A percentile compares a stretch with the other conserved stretches of the same genome.
These are phyloP conservation scores for Abramis brama DNA, from an alignment of 2,113 vertebrate species.

Conservation along the genomic window DNA sequence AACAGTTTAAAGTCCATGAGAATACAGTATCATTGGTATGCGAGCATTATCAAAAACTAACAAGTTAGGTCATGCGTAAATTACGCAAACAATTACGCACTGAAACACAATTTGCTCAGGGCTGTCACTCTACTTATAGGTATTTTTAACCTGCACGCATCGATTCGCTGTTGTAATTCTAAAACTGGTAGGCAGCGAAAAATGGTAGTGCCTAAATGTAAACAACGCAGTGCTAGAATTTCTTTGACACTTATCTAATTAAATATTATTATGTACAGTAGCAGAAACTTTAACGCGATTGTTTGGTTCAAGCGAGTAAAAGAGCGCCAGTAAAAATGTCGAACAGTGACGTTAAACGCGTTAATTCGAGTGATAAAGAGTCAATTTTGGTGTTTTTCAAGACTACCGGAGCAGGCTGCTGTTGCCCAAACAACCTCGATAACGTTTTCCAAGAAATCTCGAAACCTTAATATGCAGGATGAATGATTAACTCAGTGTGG, in stretches of 20 bases:
- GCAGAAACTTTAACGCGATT: neutral
- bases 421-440: neutral
- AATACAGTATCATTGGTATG: neutral
- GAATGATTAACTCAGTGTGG: neutral
- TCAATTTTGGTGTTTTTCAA: neutral
- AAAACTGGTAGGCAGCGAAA: neutral
- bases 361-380: neutral
- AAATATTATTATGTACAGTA: neutral
- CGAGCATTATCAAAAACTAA: neutral
- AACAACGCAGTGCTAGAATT: neutral
- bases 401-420: neutral
- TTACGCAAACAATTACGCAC: neutral
- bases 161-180: neutral
- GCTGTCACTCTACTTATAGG: neutral
- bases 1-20: neutral
- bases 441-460: neutral
- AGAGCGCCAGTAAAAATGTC: neutral
- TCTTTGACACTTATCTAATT: neutral
- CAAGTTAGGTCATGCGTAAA: conserved; percentile 12
- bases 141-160: neutral
- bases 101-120: neutral
- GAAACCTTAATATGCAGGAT: neutral
- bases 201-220: neutral
- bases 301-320: neutral
- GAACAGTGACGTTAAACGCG: neutral